These are phyloP conservation scores for Fukomys damarensis DNA, from an alignment of 2,113 vertebrate genomes.

Conservation along the genomic window DNA sequence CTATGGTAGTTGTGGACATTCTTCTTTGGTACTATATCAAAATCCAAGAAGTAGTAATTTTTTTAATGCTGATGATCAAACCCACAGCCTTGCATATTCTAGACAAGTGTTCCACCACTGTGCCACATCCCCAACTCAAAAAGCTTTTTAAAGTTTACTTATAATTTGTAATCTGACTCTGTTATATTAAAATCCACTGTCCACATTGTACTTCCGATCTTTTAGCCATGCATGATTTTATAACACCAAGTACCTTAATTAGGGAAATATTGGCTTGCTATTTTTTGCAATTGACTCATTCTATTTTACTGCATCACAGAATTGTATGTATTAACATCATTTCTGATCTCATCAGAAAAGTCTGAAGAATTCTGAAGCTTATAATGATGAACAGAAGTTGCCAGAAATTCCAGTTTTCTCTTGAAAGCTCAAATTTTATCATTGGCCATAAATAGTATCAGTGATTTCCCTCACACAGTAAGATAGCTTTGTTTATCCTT, in stretches of 20 bases:
- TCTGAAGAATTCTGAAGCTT: neutral
- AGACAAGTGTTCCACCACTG: neutral
- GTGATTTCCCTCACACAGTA: neutral
- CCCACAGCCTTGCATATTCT: neutral
- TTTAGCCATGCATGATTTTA: neutral
- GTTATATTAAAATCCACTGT: neutral
- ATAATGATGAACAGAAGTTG: neutral
- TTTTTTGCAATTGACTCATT: neutral
- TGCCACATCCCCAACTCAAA: neutral
- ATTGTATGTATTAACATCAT: neutral
- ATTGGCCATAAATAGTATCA: neutral
- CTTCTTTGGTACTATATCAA: neutral
- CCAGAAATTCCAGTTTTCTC: constrained; percentile 41
- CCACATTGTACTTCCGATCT: neutral
- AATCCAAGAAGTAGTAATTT: neutral
- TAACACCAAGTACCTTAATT: neutral
- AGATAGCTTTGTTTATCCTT: neutral
- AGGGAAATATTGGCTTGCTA: neutral
- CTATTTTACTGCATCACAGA: neutral
- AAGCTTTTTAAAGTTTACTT: constrained; percentile 1
- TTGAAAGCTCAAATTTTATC: constrained; percentile 37
- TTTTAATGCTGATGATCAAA: neutral
- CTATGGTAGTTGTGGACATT: neutral
- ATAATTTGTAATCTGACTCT: neutral
- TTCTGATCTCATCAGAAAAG: neutral